A percentile compares a stretch with the other conserved stretches of the same genome.
Conservation (phyloP, 35 echinoderm and acorn worm species). For the Acanthaster planci region DNA sequence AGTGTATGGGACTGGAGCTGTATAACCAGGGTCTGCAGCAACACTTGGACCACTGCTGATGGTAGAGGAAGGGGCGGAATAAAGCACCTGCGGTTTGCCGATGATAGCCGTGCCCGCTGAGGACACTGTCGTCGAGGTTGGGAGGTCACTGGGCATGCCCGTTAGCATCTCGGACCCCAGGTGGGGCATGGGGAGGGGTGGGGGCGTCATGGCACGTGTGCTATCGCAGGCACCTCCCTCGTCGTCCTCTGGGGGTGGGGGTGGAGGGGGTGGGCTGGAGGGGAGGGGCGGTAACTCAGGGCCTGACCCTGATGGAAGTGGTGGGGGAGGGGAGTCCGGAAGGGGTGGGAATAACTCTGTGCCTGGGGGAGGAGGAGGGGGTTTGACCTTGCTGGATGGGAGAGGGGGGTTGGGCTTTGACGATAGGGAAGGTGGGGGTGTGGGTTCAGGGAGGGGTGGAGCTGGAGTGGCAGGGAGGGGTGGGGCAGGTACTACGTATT, state of each 20-base stretch:
- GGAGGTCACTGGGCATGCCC: not conserved
- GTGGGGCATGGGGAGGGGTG: slow-evolving; percentile 35
- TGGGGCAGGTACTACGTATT: slow-evolving; percentile 35
- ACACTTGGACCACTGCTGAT: slow-evolving; percentile 27
- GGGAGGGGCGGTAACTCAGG: slow-evolving; percentile 70
- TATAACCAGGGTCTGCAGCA: slow-evolving; percentile 44
- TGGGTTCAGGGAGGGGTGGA: slow-evolving; percentile 38
- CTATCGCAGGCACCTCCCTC: slow-evolving; percentile 13
- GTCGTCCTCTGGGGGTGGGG: slow-evolving; percentile 50
- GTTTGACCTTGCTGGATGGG: not conserved
- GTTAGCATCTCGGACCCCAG: not conserved
- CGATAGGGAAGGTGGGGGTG: not conserved
- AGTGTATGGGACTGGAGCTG: slow-evolving; percentile 20
- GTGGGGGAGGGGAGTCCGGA: slow-evolving; percentile 49
- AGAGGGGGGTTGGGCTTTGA: slow-evolving; percentile 47
- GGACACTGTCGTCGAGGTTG: not conserved
- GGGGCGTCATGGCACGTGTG: slow-evolving; percentile 43
- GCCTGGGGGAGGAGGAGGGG: slow-evolving; percentile 60
- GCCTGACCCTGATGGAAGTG: slow-evolving; percentile 74
- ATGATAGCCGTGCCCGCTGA: slow-evolving; percentile 44
- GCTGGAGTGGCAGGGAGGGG: slow-evolving; percentile 31
- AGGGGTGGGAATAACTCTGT: not conserved
- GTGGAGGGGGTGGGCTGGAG: slow-evolving; percentile 60
- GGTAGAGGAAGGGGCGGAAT: slow-evolving; percentile 16
- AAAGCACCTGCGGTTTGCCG: slow-evolving; percentile 74